Evolutionary conservation across 1,140 invertebrate genomes (phyloP), one percentile per base, ranked within the genome.

Genomic region (Sesamia nonagrioides): DNA sequence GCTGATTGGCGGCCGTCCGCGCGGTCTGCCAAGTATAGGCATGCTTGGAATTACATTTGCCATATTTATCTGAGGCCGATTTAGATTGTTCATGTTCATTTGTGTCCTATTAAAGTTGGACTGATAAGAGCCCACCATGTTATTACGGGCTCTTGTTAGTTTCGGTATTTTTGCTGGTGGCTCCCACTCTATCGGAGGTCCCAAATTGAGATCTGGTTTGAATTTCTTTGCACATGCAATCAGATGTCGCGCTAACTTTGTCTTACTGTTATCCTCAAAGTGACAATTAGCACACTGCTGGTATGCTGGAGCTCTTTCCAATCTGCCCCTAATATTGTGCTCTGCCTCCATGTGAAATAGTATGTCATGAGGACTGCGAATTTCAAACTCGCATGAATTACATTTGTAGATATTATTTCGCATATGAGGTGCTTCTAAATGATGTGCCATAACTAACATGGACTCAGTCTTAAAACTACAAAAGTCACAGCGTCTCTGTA

Each of bases 391-490:
- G 95, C 98, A 99, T 90, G 98, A 98, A 94, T 98, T 98, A 95
- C 98, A 99, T 93, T 97, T 97, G 89, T 98, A 98, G n/a, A 98
- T 96, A 86, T 97, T 97, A 86, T 98, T 97, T 76, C 96, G 97
- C 97, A 98, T 97, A 92, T 99, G 98, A 60, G 98, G 98, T 77
- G 98, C 98, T 91, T 99, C 98, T 88, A 98, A 96, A 93, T 99
- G 98, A 92, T 98, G 97, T 58, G 97, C 97, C 97, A 99, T 97
- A 21, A 98, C 98, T 84, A 98, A 95, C 8, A 96, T 94, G 18
- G 98, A 99, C 94, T 99, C 98, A 0, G 98, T 98, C 93, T 98
- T 98, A 95, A 99, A 99, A 91, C 96, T 98, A 96, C 98, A 99
- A 89, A 97, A 97, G 87, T 98, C 97, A 95, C 98, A 99, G 90